A percentile compares a stretch with the other conserved stretches of the same genome.
Evolutionary conservation across 2,797 vertebrate species (phyloP).

Genomic region (Crenichthys baileyi): DNA sequence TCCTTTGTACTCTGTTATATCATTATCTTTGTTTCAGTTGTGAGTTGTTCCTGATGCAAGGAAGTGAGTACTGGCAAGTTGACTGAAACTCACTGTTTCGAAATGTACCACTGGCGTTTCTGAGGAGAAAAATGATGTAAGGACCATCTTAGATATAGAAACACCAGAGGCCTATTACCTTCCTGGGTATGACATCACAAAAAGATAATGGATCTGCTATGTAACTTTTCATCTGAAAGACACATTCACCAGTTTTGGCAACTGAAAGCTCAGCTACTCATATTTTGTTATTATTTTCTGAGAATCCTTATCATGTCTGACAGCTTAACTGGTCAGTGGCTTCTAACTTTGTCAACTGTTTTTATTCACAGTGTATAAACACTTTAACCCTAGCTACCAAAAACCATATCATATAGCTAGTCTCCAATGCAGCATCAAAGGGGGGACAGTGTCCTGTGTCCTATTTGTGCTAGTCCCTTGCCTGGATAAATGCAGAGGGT

Average conservation of each 20-base stretch:
- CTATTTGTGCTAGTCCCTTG: no score
- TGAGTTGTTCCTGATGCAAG: neutral
- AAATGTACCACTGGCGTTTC: slow-evolving; percentile 51
- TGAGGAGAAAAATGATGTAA: slow-evolving; percentile 52
- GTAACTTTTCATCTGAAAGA: slow-evolving; percentile 44
- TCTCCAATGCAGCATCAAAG: no score
- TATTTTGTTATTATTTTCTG: slow-evolving; percentile 33
- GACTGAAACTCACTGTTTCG: slow-evolving; percentile 14
- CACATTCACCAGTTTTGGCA: slow-evolving; percentile 57
- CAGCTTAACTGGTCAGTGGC: slow-evolving; percentile 9
- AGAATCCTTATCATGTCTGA: slow-evolving; percentile 18
- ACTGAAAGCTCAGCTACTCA: slow-evolving; percentile 30
- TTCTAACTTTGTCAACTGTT: neutral
- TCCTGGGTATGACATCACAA: slow-evolving; percentile 48
- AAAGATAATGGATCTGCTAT: slow-evolving; percentile 62
- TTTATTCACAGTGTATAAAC: neutral
- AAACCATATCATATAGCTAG: no score
- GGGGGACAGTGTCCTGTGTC: no score
- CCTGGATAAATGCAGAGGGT: no score
- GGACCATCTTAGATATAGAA: slow-evolving; percentile 47
- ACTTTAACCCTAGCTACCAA: neutral
- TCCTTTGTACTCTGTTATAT: neutral
- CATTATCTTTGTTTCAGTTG: neutral
- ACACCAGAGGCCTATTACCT: slow-evolving; percentile 30
- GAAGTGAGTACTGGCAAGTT: slow-evolving; percentile 18